Evolutionary conservation across 2,113 vertebrate genomes (phyloP), one percentile per base, ranked within the genome.

Genomic region (Hemiprocne comata): DNA sequence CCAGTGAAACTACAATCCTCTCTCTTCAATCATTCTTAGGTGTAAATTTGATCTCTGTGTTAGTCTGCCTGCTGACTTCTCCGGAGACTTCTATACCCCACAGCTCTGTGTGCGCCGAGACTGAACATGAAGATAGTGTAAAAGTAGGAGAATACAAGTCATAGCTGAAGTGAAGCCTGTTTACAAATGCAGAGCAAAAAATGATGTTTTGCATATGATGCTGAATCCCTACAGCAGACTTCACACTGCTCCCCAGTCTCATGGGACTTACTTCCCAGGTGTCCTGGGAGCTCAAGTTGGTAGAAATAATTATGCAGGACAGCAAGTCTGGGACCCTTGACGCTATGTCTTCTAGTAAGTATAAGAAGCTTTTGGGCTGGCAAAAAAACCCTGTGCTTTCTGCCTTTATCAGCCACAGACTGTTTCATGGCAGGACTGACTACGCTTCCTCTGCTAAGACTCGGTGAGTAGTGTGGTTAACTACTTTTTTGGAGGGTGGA

Each of bases 141-240:
- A 91, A 92, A 90, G 67, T 20, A 9, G 40, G 23, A 88, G 14
- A 83, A 87, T 28, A 64, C 17, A 69, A 15, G 10, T 54, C 11
- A 7, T 62, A 50, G 20, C 16, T 62, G 34, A 78, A 66, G 42
- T 6, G 6, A 83, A 48, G 17, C 42, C 11, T 44, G 2, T 44
- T 77, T 54, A 19, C 64, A 70, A 80, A 88, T 48, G 10, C 61
- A 64, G 60, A 51, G 5, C 16, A 42, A 42, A 42, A 42, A 40
- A 66, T 51, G 7, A 9, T 2, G 1, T 21, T 6, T 62, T 74
- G 8, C 0, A 0, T 40, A 18, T 29, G 17, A 24, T 38, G 15
- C 23, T 42, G 29, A 61, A 17, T 31, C 3, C 5, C 29, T 55
- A 46, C 16, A 70, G 25, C 14, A 61, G 31, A 34, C 11, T 58